Conservation (phyloP, 2,888 invertebrate species). For the Limnephilus marmoratus region DNA sequence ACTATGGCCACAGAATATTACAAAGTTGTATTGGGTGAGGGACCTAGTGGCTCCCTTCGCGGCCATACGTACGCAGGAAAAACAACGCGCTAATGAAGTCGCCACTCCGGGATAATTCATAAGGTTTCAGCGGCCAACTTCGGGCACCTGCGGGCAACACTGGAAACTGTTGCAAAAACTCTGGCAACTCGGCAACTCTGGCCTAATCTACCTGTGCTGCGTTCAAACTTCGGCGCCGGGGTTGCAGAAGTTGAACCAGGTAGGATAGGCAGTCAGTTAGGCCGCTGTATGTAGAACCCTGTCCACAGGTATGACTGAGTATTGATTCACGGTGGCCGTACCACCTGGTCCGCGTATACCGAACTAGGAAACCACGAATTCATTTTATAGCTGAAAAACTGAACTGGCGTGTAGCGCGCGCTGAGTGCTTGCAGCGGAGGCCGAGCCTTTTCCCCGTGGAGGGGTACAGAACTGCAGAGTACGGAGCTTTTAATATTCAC, state of each 20-base stretch:
- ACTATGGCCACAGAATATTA: conserved; percentile 8
- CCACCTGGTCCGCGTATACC: conserved; percentile 59
- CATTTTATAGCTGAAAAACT: conserved; percentile 45
- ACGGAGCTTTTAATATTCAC: not conserved
- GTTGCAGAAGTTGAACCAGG: not conserved
- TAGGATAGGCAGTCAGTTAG: not conserved
- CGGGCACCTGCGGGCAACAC: conserved; percentile 17
- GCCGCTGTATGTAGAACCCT: not conserved
- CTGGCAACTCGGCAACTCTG: not conserved
- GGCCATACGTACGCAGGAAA: conserved; percentile 56
- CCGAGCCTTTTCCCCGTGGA: not conserved
- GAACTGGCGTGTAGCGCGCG: conserved; percentile 13
- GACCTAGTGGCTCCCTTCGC: conserved; percentile 26
- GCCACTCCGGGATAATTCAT: conserved; percentile 56
- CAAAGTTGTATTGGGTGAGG: conserved; percentile 2
- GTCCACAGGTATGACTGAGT: conserved; percentile 40
- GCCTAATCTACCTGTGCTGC: not conserved
- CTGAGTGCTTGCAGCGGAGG: not conserved
- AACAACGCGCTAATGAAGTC: conserved; percentile 60
- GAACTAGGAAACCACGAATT: conserved; percentile 44
- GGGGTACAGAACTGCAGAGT: not conserved
- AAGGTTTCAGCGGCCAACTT: conserved; percentile 22
- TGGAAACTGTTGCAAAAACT: not conserved
- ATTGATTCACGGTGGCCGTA: conserved; percentile 59
- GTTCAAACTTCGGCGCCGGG: not conserved